Conservation (phyloP, 1,140 invertebrate genomes). For the Camponotus pennsylvanicus region DNA sequence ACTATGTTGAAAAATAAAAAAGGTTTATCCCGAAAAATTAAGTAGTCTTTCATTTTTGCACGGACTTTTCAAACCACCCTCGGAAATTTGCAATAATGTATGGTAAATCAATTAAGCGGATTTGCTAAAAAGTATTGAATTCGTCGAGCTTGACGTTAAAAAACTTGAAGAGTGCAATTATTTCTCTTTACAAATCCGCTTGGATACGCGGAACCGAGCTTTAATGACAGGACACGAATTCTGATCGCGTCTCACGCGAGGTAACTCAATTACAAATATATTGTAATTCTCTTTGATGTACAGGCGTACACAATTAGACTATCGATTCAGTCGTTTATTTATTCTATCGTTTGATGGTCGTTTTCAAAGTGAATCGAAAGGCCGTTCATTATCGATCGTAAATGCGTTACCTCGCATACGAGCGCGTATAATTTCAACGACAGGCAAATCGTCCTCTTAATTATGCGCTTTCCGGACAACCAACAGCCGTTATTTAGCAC, state of each 20-base stretch:
- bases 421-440: slow-evolving; percentile 36
- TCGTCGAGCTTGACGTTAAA: neutral
- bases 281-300: slow-evolving; percentile 42
- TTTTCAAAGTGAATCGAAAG: slow-evolving; percentile 12
- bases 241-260: slow-evolving; percentile 32
- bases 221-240: slow-evolving; percentile 16
- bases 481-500: neutral
- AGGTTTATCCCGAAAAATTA: too few species aligned
- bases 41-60: too few species aligned
- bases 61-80: too few species aligned
- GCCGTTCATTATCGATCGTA: slow-evolving; percentile 27
- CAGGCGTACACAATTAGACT: neutral
- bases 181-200: neutral
- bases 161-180: neutral
- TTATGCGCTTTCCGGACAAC: slow-evolving; percentile 20
- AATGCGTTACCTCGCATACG: slow-evolving; percentile 43
- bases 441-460: slow-evolving; percentile 28
- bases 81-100: too few species aligned
- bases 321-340: slow-evolving; percentile 50
- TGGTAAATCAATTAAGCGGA: neutral
- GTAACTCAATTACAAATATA: slow-evolving; percentile 39
- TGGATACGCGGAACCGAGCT: slow-evolving; percentile 8
- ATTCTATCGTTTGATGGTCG: slow-evolving; percentile 33
- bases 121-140: neutral
- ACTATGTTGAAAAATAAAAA: too few species aligned